Conservation (phyloP, 2,113 vertebrate species). For the Phalacrocorax carbo region DNA sequence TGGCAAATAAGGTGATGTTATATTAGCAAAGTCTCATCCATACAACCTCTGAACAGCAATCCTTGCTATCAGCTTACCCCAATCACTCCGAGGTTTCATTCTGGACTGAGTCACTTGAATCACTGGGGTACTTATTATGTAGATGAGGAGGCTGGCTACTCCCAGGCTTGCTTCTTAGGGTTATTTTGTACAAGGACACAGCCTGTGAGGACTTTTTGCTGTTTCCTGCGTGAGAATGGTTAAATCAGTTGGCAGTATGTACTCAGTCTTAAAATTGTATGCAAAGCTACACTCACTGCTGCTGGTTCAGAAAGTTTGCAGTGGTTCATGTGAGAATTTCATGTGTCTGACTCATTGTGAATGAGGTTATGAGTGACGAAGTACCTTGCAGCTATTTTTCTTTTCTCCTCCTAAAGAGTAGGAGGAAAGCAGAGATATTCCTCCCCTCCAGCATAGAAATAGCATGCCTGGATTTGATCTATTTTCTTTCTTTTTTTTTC, state of each 20-base stretch:
- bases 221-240: not conserved
- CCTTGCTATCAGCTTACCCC: not conserved
- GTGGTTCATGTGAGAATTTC: not conserved
- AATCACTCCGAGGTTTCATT: not conserved
- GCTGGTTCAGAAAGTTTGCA: not conserved
- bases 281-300: not conserved
- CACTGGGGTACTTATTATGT: not conserved
- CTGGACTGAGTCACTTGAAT: not conserved
- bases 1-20: not conserved
- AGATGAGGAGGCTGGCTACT: not conserved
- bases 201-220: not conserved
- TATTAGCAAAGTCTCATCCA: not conserved
- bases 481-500: too few relatives aligned
- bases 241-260: fast-evolving
- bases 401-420: not conserved
- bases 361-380: not conserved
- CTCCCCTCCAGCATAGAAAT: not conserved
- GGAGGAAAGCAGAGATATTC: not conserved
- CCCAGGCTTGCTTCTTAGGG: not conserved
- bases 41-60: not conserved
- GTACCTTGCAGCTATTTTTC: not conserved
- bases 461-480: not conserved
- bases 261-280: not conserved
- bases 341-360: not conserved
- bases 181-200: not conserved